A percentile compares a stretch with the other conserved stretches of the same genome.
These are phyloP conservation scores for Lucilia cuprina DNA, from an alignment of 1,140 invertebrate species.

Conservation along the genomic window DNA sequence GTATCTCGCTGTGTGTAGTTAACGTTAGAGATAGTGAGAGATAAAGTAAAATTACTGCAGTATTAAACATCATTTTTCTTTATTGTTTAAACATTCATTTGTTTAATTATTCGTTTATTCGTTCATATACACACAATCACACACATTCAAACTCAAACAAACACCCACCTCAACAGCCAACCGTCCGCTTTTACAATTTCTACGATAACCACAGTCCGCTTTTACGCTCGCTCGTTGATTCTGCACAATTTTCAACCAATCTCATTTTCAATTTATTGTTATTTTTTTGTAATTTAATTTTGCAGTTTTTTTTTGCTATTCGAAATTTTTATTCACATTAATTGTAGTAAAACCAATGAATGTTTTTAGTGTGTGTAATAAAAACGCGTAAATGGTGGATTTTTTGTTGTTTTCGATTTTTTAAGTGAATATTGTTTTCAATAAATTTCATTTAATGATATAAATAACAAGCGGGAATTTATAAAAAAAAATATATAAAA, in stretches of 20 bases:
- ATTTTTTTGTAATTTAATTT: background rate
- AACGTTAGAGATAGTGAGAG: background rate
- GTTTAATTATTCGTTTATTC: background rate
- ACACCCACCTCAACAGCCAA: background rate
- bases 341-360: background rate
- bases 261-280: background rate
- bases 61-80: background rate
- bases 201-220: background rate
- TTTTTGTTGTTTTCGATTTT: too few relatives aligned
- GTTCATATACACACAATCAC: background rate
- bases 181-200: background rate
- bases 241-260: background rate
- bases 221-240: background rate
- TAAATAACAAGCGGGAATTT: too few relatives aligned
- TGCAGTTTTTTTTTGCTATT: background rate
- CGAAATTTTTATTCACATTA: too few relatives aligned
- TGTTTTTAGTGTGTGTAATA: background rate
- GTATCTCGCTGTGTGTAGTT: too few relatives aligned
- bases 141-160: background rate
- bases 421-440: too few relatives aligned
- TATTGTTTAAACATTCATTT: background rate
- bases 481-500: too few relatives aligned
- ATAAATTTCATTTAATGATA: too few relatives aligned
- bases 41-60: background rate
- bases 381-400: background rate